These are phyloP conservation scores for Alloscopus bannaensis DNA, from an alignment of 2,888 invertebrate genomes.

Conservation along the genomic window DNA sequence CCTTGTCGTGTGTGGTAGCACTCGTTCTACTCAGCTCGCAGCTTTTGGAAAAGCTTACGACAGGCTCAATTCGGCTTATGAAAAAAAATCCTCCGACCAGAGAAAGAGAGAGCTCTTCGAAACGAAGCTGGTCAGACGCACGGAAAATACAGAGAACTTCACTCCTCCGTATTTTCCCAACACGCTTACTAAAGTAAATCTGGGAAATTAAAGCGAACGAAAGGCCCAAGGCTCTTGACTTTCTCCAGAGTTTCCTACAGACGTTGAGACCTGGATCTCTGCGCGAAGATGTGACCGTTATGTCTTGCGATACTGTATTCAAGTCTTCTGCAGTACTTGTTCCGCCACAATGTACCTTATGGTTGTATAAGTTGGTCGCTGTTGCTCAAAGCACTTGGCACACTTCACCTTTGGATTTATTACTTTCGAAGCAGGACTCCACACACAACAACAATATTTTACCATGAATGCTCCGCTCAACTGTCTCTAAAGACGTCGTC, in stretches of 20 bases:
- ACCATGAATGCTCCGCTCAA: not conserved
- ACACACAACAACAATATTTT: not conserved
- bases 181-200: slow-evolving; percentile 27
- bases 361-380: not conserved
- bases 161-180: too few relatives aligned
- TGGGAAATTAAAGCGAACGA: slow-evolving; percentile 37
- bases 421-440: slow-evolving; percentile 32
- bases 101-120: not conserved
- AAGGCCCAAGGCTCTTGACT: too few relatives aligned
- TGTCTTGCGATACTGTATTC: too few relatives aligned
- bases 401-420: slow-evolving; percentile 51
- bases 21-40: not conserved
- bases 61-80: slow-evolving; percentile 4
- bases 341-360: not conserved
- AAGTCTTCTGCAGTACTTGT: not conserved
- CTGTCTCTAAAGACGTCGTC: slow-evolving; percentile 1
- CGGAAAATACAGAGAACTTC: not conserved
- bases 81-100: slow-evolving; percentile 2
- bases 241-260: not conserved
- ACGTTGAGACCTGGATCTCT: not conserved
- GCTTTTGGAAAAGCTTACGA: slow-evolving; percentile 14
- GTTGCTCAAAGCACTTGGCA: slow-evolving; percentile 12
- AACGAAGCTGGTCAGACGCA: slow-evolving; percentile 2
- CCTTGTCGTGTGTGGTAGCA: not conserved
- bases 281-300: too few relatives aligned